These are phyloP conservation scores for Spinibarbus caldwelli DNA, from an alignment of 2,797 vertebrate genomes.

Conservation along the genomic window DNA sequence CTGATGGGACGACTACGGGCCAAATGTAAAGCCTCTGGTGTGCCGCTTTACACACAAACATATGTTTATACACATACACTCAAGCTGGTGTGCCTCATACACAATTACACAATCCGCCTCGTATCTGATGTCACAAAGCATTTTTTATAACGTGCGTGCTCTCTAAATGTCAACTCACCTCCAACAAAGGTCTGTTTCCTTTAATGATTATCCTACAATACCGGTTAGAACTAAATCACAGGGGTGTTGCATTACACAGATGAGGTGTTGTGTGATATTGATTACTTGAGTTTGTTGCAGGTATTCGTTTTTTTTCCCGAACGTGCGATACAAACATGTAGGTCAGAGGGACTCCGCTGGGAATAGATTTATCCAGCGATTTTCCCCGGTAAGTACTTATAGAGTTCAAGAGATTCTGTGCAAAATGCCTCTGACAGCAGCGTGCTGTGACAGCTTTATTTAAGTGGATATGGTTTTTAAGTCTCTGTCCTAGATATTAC, in stretches of 20 bases:
- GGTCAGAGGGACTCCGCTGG: conserved; percentile 40
- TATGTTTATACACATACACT: conserved; percentile 33
- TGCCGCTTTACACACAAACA: conserved; percentile 32
- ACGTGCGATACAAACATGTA: conserved; percentile 43
- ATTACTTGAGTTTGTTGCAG: conserved; percentile 49
- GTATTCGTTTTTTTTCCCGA: conserved; percentile 29
- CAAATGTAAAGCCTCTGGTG: background rate
- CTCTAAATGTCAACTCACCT: conserved; percentile 7
- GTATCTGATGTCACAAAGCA: conserved; percentile 14
- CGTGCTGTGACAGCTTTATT: conserved; percentile 38
- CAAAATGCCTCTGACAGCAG: conserved; percentile 27
- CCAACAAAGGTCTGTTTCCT: conserved; percentile 23
- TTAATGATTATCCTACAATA: conserved; percentile 6
- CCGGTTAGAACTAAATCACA: conserved; percentile 13
- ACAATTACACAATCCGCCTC: background rate
- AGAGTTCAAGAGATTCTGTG: conserved; percentile 36
- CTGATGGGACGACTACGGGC: conserved; percentile 18
- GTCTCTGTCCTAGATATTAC: conserved; percentile 39
- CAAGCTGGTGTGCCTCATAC: conserved; percentile 43
- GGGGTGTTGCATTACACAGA: conserved; percentile 35
- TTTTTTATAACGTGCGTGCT: conserved; percentile 1
- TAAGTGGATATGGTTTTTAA: conserved; percentile 22
- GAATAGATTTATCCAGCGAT: conserved; percentile 37
- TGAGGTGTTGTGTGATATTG: conserved; percentile 44
- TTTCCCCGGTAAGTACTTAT: conserved; percentile 16